Evolutionary conservation across 2,888 invertebrate genomes (phyloP).

Genomic region (Sminthurinus aureus): DNA sequence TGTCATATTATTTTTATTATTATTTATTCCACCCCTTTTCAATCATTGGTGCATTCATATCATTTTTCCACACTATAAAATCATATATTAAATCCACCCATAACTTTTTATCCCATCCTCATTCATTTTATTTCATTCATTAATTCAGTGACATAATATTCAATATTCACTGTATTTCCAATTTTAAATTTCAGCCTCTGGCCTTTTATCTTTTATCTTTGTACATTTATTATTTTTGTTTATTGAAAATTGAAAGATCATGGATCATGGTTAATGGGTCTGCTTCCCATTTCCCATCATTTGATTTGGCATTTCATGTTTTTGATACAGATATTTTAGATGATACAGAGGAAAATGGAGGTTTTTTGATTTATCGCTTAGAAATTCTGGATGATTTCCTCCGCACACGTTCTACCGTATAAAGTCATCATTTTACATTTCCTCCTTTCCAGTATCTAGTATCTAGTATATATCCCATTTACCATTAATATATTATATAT

Average conservation of each 20-base stretch:
- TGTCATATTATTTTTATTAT: background rate
- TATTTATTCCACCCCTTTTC: background rate
- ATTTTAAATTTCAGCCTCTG: background rate
- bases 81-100: background rate
- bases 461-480: background rate
- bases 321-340: background rate
- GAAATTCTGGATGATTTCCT: constrained; percentile 34
- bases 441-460: too few relatives aligned
- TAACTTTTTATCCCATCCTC: background rate
- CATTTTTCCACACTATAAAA: background rate
- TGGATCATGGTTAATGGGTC: constrained; percentile 45
- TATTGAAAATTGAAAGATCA: constrained; percentile 46
- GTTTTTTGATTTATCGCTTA: constrained; percentile 39
- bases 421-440: constrained; percentile 37
- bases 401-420: constrained; percentile 28
- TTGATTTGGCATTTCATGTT: too few relatives aligned
- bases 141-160: background rate
- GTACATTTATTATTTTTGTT: constrained; percentile 28
- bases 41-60: background rate
- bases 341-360: constrained; percentile 13
- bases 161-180: too few relatives aligned
- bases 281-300: constrained; percentile 19
- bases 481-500: too few relatives aligned
- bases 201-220: background rate
- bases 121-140: background rate